Evolutionary conservation across 2,113 vertebrate species (phyloP).

Genomic region (Laterallus jamaicensis): DNA sequence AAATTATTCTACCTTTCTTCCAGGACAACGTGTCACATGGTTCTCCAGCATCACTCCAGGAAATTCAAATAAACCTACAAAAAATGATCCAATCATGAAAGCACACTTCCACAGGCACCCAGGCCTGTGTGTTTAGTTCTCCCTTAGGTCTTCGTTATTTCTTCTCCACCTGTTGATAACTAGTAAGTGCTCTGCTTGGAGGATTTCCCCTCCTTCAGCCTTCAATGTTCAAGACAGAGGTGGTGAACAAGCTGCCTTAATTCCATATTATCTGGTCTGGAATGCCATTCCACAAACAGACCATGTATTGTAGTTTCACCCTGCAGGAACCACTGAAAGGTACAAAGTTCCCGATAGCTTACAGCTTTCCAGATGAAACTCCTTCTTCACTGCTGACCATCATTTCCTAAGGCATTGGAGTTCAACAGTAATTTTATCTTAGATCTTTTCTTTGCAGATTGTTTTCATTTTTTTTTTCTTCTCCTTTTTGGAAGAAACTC

Average conservation of each 20-base stretch:
- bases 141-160: neutral
- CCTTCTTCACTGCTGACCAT: neutral
- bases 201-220: neutral
- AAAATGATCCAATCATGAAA: neutral
- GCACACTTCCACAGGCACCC: neutral
- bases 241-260: neutral
- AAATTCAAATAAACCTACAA: neutral
- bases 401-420: neutral
- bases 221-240: neutral
- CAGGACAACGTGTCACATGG: neutral
- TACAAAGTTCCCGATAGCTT: rapidly evolving
- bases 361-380: neutral
- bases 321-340: neutral
- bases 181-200: neutral
- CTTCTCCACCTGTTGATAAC: neutral
- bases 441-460: neutral
- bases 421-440: neutral
- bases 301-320: neutral
- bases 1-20: neutral
- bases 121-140: neutral
- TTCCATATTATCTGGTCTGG: neutral
- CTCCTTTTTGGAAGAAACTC: neutral
- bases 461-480: neutral
- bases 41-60: neutral
- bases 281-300: neutral